Conservation (phyloP, 2,113 vertebrate species). For the Butorides virescens region DNA sequence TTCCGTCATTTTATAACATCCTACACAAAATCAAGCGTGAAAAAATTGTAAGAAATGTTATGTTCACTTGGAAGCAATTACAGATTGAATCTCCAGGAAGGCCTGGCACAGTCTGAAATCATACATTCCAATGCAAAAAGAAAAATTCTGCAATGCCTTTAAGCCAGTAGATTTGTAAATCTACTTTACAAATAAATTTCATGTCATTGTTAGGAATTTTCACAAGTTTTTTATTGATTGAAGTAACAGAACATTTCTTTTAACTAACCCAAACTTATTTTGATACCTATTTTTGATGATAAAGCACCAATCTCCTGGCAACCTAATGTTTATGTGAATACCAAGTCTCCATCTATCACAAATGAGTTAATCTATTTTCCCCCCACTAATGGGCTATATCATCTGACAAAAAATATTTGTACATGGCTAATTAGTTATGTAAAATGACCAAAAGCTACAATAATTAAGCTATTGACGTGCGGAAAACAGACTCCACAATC, state of each 20-base stretch:
- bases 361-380: not conserved
- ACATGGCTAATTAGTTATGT: not conserved
- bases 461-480: not conserved
- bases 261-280: not conserved
- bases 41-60: not conserved
- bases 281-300: not conserved
- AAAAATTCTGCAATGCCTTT: not conserved
- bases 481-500: too few species aligned
- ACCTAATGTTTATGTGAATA: not conserved
- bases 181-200: not conserved
- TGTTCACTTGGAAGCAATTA: not conserved
- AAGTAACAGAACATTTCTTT: not conserved
- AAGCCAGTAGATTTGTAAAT: not conserved
- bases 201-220: not conserved
- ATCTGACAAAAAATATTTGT: not conserved
- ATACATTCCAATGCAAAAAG: not conserved
- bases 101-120: not conserved
- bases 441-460: not conserved
- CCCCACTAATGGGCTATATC: not conserved
- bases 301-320: not conserved
- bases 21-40: not conserved
- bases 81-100: not conserved
- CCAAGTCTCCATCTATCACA: not conserved
- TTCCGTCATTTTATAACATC: not conserved
- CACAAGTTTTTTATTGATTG: not conserved